Percentiles rank a stretch among this genome's conserved stretches.
phyloP scores from a whole-genome alignment of 2,113 vertebrate genomes.

The Bubalus kerabau region DNA sequence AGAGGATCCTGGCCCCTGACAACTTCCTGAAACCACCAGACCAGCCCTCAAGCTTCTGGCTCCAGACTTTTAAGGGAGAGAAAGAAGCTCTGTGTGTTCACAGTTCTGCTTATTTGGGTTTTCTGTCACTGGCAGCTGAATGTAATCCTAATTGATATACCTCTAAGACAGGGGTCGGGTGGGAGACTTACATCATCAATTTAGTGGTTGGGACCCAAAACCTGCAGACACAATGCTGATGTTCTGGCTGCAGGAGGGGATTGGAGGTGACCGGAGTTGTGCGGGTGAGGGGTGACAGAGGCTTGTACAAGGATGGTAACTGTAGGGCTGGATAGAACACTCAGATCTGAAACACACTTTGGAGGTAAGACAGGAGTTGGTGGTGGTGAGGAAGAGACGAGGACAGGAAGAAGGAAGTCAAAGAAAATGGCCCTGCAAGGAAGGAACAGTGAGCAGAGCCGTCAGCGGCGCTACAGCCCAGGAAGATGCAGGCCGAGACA shows the following conservation, averaged over 20 bases:
- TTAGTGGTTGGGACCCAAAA: background rate
- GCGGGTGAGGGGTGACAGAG: background rate
- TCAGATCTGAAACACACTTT: background rate
- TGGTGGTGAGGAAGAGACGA: background rate
- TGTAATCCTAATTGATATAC: background rate
- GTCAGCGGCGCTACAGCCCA: background rate
- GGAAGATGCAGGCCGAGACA: background rate
- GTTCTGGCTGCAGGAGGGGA: background rate
- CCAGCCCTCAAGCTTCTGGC: background rate
- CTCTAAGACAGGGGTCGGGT: background rate
- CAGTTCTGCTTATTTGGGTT: background rate
- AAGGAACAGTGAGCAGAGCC: background rate
- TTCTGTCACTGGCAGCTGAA: background rate
- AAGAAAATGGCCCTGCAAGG: background rate
- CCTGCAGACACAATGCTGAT: background rate
- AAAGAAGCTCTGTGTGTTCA: background rate
- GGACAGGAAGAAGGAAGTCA: background rate
- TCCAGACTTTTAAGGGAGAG: background rate
- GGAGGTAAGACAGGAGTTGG: background rate
- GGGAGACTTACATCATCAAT: background rate
- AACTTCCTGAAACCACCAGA: background rate
- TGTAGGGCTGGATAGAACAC: background rate
- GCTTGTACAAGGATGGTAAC: rapidly evolving
- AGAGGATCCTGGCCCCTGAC: background rate
- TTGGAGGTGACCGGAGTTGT: too few relatives aligned